Base-by-base conservation (phyloP, 2,888 invertebrate genomes). In the Cenopis cana region DNA sequence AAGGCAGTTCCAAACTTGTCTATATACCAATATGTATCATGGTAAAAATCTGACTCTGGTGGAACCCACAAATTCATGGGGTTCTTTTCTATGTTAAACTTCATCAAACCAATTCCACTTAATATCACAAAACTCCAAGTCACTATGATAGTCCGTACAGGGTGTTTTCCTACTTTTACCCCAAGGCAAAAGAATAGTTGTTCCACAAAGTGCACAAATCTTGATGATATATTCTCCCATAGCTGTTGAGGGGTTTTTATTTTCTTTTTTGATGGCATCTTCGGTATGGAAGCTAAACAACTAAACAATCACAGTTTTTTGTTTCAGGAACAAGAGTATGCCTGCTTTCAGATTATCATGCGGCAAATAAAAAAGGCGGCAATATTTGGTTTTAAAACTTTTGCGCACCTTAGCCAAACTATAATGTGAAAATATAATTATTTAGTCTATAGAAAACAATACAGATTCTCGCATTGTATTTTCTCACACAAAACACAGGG, bases 31-130 rank as follows among this genome's bases (percentile, higher is more conserved):
- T 96, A 94, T 5, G 96, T 96, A 77, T 96, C 96, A 75, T 88
- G 84, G 52, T 94, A 94, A 82, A 96, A 97, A 73, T 95, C 94
- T 0, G 96, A 96, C 54, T 96, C 94, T 54, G 95, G 95, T 12
- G 96, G 96, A 24, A 97, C 95, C 97, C 97, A 97, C 76, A 97
- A 87, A 79, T 95, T 96, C 79, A 96, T 87, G 0, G 97, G 96
- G 87, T 96, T 95, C 81, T 95, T 96, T 88, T 97, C 97, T 83
- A 95, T 95, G 73, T 95, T 93, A 86, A 97, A 96, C 77, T 93
- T 90, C 29, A 95, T 81, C 64, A 96, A 89, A 46, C 97, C 96
- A 72, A 94, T 82, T 67, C 94, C 89, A 80, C 95, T 95, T 17
- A 95, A 54, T 12, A 94, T 75, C 20, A 96, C 94, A 75, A 95